Evolutionary conservation across 2,113 vertebrate species (phyloP).

Genomic region (Xiphophorus couchianus): DNA sequence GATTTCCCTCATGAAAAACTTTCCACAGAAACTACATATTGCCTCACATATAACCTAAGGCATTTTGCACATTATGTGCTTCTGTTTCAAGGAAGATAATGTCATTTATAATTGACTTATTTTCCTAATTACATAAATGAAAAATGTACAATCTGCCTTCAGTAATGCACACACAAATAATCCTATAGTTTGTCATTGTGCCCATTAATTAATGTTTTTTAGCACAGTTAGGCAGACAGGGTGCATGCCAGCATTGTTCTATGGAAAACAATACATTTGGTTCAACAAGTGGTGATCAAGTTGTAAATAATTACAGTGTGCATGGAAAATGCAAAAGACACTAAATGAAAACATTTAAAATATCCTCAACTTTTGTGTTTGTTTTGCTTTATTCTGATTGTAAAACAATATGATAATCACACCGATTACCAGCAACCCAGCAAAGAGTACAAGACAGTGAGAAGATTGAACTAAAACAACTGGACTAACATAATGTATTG

Average conservation of each 20-base stretch:
- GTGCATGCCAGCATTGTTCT: constrained; percentile 6
- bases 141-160: not conserved
- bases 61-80: not conserved
- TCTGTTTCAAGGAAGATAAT: not conserved
- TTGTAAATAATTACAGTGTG: not conserved
- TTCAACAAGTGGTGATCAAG: not conserved
- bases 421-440: not conserved
- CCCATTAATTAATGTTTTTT: constrained; percentile 33
- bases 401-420: not conserved
- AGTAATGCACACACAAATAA: constrained; percentile 11
- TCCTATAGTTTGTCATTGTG: constrained; percentile 7
- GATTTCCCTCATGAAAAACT: constrained; percentile 13
- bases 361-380: not conserved
- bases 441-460: not conserved
- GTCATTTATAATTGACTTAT: not conserved
- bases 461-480: no score
- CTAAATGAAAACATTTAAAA: not conserved
- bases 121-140: not conserved
- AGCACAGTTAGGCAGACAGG: constrained; percentile 27
- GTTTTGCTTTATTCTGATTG: not conserved
- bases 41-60: not conserved
- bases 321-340: not conserved
- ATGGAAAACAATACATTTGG: constrained; percentile 15
- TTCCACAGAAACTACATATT: not conserved
- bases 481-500: no score